Conservation (phyloP, 2,888 invertebrate species). For the Acleris holmiana region DNA sequence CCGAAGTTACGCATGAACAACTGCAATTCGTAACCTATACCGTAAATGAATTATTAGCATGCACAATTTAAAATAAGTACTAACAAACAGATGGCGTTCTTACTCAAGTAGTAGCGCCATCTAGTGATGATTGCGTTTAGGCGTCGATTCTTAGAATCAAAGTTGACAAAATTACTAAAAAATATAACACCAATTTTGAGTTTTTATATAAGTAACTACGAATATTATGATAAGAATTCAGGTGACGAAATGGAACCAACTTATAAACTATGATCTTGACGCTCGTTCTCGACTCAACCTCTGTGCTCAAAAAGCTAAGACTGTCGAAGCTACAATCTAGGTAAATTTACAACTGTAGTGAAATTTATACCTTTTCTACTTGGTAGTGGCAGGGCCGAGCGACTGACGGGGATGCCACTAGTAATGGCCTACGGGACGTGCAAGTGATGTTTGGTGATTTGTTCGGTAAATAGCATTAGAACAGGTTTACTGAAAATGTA, state of each 20-base stretch:
- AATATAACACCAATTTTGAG: no score
- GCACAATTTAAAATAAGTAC: not conserved
- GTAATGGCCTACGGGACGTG: not conserved
- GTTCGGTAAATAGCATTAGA: no score
- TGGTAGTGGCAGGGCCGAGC: not conserved
- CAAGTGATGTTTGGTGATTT: no score
- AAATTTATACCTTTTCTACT: conserved; percentile 29
- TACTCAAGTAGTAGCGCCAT: not conserved
- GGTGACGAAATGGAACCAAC: not conserved
- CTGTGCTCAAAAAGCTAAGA: conserved; percentile 36
- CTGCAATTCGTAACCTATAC: no score
- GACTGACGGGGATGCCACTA: not conserved
- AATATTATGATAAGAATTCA: not conserved
- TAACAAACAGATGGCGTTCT: conserved; percentile 3
- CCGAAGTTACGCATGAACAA: no score
- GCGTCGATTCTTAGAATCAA: no score
- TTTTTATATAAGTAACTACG: no score
- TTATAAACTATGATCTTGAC: not conserved
- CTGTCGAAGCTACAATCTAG: conserved; percentile 36
- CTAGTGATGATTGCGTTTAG: not conserved
- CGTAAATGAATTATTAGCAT: no score
- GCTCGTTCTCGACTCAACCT: conserved; percentile 9
- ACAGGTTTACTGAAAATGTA: no score
- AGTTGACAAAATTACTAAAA: no score
- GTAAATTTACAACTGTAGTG: conserved; percentile 33